These are phyloP conservation scores for Gymnosoma rotundatum DNA, from an alignment of 2,888 invertebrate genomes.

Conservation along the genomic window DNA sequence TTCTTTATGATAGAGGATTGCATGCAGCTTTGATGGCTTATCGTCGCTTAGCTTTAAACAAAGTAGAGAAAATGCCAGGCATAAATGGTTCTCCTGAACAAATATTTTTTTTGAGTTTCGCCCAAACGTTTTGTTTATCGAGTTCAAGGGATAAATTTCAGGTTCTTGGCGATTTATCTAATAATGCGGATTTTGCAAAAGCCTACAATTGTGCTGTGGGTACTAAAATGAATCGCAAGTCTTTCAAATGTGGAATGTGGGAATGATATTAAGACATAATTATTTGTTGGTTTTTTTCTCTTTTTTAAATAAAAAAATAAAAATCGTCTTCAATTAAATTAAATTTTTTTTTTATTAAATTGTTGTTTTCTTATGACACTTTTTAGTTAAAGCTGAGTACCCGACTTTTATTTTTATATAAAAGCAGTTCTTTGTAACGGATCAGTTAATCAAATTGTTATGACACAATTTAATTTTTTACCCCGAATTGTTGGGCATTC, in stretches of 20 bases:
- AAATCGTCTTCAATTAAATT: too few species aligned
- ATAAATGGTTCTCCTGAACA: slow-evolving; percentile 78
- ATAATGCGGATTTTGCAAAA: slow-evolving; percentile 77
- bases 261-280: slow-evolving; percentile 52
- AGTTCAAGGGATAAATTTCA: slow-evolving; percentile 78
- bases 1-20: slow-evolving; percentile 79
- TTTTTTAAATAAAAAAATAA: too few species aligned
- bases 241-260: slow-evolving; percentile 77
- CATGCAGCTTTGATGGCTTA: slow-evolving; percentile 76
- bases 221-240: slow-evolving; percentile 77
- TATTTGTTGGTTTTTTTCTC: too few species aligned
- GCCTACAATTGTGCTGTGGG: slow-evolving; percentile 76
- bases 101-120: slow-evolving; percentile 78
- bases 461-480: too few species aligned
- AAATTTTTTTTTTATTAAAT: too few species aligned
- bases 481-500: too few species aligned
- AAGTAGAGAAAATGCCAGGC: slow-evolving; percentile 76
- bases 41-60: slow-evolving; percentile 73
- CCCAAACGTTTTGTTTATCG: slow-evolving; percentile 78
- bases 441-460: too few species aligned
- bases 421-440: too few species aligned
- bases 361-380: too few species aligned
- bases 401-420: too few species aligned
- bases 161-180: slow-evolving; percentile 77
- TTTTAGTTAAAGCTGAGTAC: too few species aligned